phyloP scores from a whole-genome alignment of 2,797 vertebrate genomes.

The Poecilia picta region DNA sequence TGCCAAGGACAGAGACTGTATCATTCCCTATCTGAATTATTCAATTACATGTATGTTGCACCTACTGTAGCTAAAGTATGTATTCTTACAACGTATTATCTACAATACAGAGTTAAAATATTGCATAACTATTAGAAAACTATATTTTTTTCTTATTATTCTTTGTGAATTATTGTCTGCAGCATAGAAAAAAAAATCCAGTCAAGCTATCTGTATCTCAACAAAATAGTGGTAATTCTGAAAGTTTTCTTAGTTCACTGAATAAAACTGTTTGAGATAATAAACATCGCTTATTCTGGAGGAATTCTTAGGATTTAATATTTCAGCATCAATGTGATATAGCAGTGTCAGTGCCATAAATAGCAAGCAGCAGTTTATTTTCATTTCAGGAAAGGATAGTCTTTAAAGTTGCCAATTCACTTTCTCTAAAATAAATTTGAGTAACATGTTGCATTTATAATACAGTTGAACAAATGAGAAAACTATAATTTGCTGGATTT shows the following conservation, averaged over 20 bases:
- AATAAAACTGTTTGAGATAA: not conserved
- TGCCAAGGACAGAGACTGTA: conserved; percentile 34
- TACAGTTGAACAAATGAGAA: not conserved
- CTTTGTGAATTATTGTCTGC: not conserved
- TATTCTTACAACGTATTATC: not conserved
- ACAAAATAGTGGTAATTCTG: not conserved
- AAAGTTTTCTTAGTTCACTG: not conserved
- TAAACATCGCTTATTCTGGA: not conserved
- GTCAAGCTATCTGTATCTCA: not conserved
- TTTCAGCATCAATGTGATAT: not conserved
- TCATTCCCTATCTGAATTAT: not conserved
- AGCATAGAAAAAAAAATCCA: not conserved
- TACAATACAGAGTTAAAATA: not conserved
- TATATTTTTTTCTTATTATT: not conserved
- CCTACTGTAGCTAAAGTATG: not conserved
- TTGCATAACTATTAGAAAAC: too few species aligned
- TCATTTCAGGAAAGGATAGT: not conserved
- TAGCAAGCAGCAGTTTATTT: too few species aligned
- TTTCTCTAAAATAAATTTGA: not conserved
- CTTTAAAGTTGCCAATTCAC: not conserved
- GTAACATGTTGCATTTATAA: not conserved
- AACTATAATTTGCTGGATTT: not conserved
- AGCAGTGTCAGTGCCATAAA: not conserved
- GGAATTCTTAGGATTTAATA: not conserved
- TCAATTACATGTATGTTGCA: not conserved